Percentiles rank a stretch among this genome's conserved stretches.
Evolutionary conservation across 2,113 vertebrate species (phyloP).

Genomic region (Hucho hucho): DNA sequence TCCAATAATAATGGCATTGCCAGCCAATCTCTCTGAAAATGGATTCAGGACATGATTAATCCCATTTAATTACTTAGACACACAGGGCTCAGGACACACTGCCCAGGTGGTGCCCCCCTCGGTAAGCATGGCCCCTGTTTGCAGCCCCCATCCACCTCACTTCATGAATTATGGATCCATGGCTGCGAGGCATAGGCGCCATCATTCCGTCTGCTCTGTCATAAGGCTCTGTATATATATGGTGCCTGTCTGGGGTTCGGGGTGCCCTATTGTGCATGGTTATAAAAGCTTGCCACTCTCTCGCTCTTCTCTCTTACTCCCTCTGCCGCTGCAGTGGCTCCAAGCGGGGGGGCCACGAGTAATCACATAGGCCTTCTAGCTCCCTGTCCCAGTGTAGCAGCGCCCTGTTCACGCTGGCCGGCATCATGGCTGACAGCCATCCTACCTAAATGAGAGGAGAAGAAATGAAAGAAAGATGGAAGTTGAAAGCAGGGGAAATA

Average conservation of each 20-base stretch:
- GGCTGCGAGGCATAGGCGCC: constrained; percentile 63
- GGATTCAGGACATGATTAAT: constrained; percentile 75
- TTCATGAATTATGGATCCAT: constrained; percentile 68
- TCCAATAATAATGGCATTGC: constrained; percentile 73
- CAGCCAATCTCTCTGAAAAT: constrained; percentile 74
- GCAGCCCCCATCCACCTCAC: constrained; percentile 57
- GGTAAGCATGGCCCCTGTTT: constrained; percentile 65
- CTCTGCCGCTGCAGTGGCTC: constrained; percentile 46
- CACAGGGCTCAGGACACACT: constrained; percentile 71
- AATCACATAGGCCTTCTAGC: constrained; percentile 66
- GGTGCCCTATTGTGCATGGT: constrained; percentile 69
- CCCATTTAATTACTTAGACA: constrained; percentile 74
- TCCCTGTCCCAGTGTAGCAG: constrained; percentile 51
- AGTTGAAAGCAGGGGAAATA: constrained; percentile 37
- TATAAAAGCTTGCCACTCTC: constrained; percentile 72
- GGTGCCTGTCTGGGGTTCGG: constrained; percentile 67
- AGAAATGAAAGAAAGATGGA: constrained; percentile 63
- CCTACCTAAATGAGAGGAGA: constrained; percentile 57
- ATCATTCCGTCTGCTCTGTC: constrained; percentile 64
- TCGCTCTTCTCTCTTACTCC: constrained; percentile 54
- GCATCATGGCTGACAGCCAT: constrained; percentile 65
- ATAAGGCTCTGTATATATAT: constrained; percentile 64
- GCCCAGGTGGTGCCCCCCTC: constrained; percentile 37
- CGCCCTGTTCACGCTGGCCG: constrained; percentile 54
- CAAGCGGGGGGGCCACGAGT: constrained; percentile 48